Base-by-base conservation (phyloP, 2,113 vertebrate species). In the Ellobius talpinus region DNA sequence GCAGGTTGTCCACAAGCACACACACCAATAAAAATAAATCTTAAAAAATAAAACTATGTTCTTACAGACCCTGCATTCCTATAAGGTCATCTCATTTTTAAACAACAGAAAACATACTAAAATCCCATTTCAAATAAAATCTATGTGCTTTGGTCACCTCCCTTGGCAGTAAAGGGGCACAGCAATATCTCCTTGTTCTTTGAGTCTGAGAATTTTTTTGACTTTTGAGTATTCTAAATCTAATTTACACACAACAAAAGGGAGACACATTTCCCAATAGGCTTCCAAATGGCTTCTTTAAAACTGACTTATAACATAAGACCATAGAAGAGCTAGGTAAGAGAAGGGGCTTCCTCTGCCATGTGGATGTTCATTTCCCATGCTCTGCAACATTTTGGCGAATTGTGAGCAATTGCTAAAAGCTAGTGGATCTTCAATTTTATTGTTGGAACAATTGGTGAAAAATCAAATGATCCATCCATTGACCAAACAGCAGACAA, bases 51-150 rank as follows among this genome's bases (percentile, higher is more conserved):
- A 91, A 58, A 58, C 58, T 29, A 26, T 52, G n/a, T 78, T 92
- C 86, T 77, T 58, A 47, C 16, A 77, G 52, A 42, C 96, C 66
- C 93, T 86, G 73, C 63, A 74, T 52, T 72, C 85, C 66, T 90
- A 6, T 4, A 16, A 76, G 31, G 2, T 73, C 21, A 63, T 61
- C 78, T 63, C 36, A 87, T 96, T 79, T 88, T 45, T 36, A 70
- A 96, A 50, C 19, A 96, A 47, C 17, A 66, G 39, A 77, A 47
- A 61, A 24, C 23, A 12, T 66, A 26, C 61, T 87, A 19, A 81
- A 93, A 87, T 73, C n/a, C n/a, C n/a, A 63, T 74, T 91, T 84
- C 68, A 76, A 65, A 87, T 87, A 50, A 87, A 91, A 74, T 52
- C 39, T 76, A 29, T 91, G 47, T 90, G 26, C 85, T 70, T 55